Base-by-base conservation (phyloP, 2,113 vertebrate species). In the Macrotus californicus region DNA sequence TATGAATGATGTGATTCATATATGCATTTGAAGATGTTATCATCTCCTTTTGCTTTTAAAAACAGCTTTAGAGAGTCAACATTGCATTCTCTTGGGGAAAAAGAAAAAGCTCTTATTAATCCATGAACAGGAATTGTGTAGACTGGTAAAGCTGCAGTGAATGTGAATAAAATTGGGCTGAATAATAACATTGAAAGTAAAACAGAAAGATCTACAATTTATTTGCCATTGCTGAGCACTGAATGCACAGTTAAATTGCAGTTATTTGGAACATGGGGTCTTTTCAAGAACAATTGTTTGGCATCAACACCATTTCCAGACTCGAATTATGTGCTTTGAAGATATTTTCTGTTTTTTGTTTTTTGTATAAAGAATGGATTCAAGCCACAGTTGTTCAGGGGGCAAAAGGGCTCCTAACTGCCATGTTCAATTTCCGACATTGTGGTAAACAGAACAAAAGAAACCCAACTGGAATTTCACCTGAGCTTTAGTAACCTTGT, bases 121-220 rank as follows among this genome's bases (percentile, higher is more conserved):
- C 61, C 61, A 77, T 56, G 48, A 96, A 76, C 82, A 96, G 79
- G 64, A 96, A 96, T 93, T 72, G 19, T 81, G 39, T 50, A 67
- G 91, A 95, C 86, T 91, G 85, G 88, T 94, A 95, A 89, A 91
- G 80, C 69, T 79, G 29, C n/a, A 82, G 66, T 95, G 86, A 94
- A 87, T 97, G 89, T 93, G 94, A 95, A 91, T 93, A 96, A 97
- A 95, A 93, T 81, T 94, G 76, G 48, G 59, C 56, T 94, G 70
- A 94, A 94, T 95, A 97, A 96, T 95, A 70, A 91, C 73, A 94
- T 95, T 97, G 91, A 92, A 95, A 97, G 77, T 94, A 94, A 97
- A 96, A 83, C 79, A 91, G 87, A 96, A 95, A 97, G 77, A 95
- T 95, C 43, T 73, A 91, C 85, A 86, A 91, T 96, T 96, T 94